These are phyloP conservation scores for Pachyrhynchus sulphureomaculatus DNA, from an alignment of 1,140 invertebrate genomes.

Conservation along the genomic window DNA sequence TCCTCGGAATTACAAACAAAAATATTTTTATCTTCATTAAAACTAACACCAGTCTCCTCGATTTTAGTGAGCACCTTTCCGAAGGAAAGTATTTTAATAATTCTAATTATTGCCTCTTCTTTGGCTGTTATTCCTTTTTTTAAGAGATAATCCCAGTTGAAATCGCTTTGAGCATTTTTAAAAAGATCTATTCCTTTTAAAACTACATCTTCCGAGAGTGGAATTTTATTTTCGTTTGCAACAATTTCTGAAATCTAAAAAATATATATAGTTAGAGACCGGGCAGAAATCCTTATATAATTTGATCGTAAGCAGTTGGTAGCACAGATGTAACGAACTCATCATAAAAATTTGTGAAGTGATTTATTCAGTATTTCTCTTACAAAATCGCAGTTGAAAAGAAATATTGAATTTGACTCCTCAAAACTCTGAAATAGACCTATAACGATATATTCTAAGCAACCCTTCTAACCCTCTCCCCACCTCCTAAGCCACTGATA, in stretches of 20 bases:
- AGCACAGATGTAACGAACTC: too few species aligned
- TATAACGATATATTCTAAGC: too few species aligned
- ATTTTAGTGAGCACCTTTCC: conserved; percentile 67
- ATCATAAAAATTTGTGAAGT: too few species aligned
- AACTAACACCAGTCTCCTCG: conserved; percentile 60
- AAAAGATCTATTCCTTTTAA: conserved; percentile 69
- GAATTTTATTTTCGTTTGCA: conserved; percentile 60
- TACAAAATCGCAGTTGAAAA: too few species aligned
- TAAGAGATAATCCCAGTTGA: conserved; percentile 66
- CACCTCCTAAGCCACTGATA: too few species aligned
- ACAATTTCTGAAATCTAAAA: conserved; percentile 47
- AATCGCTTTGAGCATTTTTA: conserved; percentile 62
- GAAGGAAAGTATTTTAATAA: conserved; percentile 71
- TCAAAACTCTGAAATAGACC: too few species aligned
- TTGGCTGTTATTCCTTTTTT: conserved; percentile 59
- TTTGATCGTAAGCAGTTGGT: too few species aligned
- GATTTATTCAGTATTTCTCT: too few species aligned
- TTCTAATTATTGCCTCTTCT: conserved; percentile 68
- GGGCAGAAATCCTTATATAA: neutral
- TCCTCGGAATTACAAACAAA: conserved; percentile 43
- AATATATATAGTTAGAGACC: neutral
- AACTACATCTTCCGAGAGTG: conserved; percentile 71
- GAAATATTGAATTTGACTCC: too few species aligned
- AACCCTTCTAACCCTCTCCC: too few species aligned
- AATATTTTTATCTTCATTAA: conserved; percentile 57